Evolutionary conservation across 2,113 vertebrate genomes (phyloP), one percentile per base, ranked within the genome.

Genomic region (Lutjanus erythropterus): DNA sequence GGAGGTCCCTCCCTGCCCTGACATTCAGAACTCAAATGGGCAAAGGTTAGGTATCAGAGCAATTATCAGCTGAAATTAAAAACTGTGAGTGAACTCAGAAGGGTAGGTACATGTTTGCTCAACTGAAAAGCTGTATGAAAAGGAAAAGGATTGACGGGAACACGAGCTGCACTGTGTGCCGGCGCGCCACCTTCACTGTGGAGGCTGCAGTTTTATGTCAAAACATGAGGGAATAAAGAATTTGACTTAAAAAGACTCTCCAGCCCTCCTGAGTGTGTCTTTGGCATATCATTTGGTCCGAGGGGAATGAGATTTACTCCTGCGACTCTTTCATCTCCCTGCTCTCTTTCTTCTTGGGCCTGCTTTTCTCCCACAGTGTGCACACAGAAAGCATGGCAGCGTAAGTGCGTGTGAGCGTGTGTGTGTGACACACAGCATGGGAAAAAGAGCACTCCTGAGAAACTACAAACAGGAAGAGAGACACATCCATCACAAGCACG

Each of bases 391-490:
- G 79, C 39, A 50, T 14, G 72, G 75, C 35, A 18, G 77, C 33
- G 6, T 53, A n/a, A 35, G 33, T 35, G 33, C 7, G 33, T 39
- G 37, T 49, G 80, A 47, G 74, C 39, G 58, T 59, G 33, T 46
- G 49, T 79, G 78, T 75, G 80, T 31, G 74, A 62, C 60, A 79
- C 68, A 18, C 71, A 84, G 80, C 78, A 86, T 88, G 89, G 91
- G 90, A 91, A 93, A 86, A 85, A 27, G 93, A 91, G 90, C 77
- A 81, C 94, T 95, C 96, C 94, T 97, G 97, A 96, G 97, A 98
- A 98, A 93, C 90, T 92, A 71, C 91, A 93, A 90, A 93, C 94
- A 97, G 97, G 96, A 99, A 97, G 94, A 88, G 72, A 82, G 94
- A 93, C 86, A 81, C 95, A 96, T 97, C 95, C 95, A 95, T 95